Evolutionary conservation across 1,140 invertebrate species (phyloP), one percentile per base, ranked within the genome.

Genomic region (Drosophila sulfurigaster): DNA sequence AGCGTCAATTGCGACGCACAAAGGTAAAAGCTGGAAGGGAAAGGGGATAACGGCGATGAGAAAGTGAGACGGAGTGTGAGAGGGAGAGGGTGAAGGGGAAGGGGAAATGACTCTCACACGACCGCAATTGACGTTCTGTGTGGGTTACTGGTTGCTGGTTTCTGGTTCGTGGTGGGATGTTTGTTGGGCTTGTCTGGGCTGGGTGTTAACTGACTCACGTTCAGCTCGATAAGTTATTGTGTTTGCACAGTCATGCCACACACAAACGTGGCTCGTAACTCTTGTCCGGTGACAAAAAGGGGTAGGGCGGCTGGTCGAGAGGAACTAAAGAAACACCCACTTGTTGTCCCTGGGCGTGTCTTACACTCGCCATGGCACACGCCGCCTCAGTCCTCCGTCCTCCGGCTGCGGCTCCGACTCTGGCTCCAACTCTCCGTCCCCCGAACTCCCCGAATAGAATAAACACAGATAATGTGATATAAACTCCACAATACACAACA

Each of bases 1-100:
- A 96, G 91, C 94, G 96, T 77, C 95, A 96, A 86, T 94, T 96
- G 64, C 95, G 95, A 92, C 95, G 96, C 87, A 95, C 96, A 60
- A 96, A 95, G 93, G 96, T 96, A 92, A 94, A 91, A 81, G 8
- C 2, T 11, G 41, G 30, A 0, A 7, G 30, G 7, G 15, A 38
- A 3, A 25, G 20, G 20, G 20, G 20, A 25, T 25, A 25, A 25
- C 20, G 20, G 20, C 20, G n/a, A 38, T 10, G 35, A 38, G 15
- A 41, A 11, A n/a, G 6, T 25, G 20, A 25, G 20, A 25, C 20
- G 20, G 20, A 10, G 32, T 8, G 35, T 8, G 35, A 38, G 8
- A 0, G 3, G 35, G 2, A 38, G 8, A 3, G 35, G 2, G 20
- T 0, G 20, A 25, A 10, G 25, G 57, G 35, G 41, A 25, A 43